Conservation (phyloP, 2,113 vertebrate genomes). For the Muscicapa adusta region DNA sequence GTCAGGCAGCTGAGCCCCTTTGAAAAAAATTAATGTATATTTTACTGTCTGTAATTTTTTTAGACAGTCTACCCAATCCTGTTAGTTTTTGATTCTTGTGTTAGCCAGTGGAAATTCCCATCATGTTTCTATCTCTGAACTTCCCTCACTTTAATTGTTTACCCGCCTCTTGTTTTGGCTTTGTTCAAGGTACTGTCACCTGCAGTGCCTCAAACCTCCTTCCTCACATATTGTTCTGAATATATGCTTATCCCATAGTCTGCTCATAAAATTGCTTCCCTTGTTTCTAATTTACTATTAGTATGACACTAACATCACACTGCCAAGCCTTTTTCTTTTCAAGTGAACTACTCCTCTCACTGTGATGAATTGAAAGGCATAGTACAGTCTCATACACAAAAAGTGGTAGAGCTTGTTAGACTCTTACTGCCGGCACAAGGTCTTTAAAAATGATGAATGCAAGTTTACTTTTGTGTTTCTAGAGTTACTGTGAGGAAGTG, state of each 20-base stretch:
- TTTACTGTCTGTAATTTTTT: neutral
- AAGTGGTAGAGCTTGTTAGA: neutral
- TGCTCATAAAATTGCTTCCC: neutral
- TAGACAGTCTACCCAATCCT: neutral
- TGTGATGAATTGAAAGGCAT: neutral
- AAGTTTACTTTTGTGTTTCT: neutral
- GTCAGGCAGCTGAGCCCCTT: neutral
- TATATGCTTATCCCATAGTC: neutral
- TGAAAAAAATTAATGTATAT: neutral
- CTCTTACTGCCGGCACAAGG: neutral
- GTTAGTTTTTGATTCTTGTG: neutral
- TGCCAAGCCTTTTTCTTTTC: neutral
- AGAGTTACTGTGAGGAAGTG: neutral
- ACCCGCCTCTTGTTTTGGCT: neutral
- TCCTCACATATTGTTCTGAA: neutral
- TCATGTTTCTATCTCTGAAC: neutral
- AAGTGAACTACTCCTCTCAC: neutral
- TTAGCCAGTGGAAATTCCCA: neutral
- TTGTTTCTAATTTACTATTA: neutral
- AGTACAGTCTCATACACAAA: neutral
- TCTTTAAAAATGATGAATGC: neutral
- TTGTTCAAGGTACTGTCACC: neutral
- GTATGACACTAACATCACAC: neutral
- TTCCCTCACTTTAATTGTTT: neutral
- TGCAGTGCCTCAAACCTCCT: neutral